phyloP scores from a whole-genome alignment of 2,797 vertebrate genomes.

The Cichlasoma orientale region DNA sequence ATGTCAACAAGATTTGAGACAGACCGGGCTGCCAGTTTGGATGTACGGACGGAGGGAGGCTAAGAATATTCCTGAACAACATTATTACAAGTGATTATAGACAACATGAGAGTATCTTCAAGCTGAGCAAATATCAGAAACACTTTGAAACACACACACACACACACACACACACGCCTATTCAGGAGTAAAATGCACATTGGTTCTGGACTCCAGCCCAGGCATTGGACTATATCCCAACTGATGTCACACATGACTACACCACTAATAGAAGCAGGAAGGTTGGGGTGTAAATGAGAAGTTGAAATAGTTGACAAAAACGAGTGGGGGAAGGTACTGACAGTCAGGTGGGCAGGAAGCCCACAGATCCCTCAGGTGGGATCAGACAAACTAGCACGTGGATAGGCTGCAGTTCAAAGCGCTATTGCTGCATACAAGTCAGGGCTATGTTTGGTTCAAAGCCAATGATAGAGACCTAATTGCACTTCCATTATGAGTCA shows the following conservation, averaged over 20 bases:
- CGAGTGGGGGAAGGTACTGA: constrained; percentile 22
- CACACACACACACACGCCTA: neutral
- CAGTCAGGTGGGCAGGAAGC: constrained; percentile 58
- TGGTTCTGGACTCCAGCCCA: constrained; percentile 51
- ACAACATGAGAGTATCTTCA: constrained; percentile 47
- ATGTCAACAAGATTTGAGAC: constrained; percentile 69
- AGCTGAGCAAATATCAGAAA: constrained; percentile 27
- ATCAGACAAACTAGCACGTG: constrained; percentile 50
- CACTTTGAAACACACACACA: neutral
- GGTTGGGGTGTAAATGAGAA: constrained; percentile 58
- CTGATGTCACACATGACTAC: constrained; percentile 57
- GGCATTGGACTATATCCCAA: constrained; percentile 44
- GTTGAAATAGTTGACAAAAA: constrained; percentile 49
- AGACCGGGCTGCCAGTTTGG: constrained; percentile 55
- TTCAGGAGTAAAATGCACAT: constrained; percentile 42
- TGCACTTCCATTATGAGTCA: constrained; percentile 74
- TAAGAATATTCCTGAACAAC: constrained; percentile 37
- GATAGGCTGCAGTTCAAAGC: constrained; percentile 53
- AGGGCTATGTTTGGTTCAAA: constrained; percentile 55
- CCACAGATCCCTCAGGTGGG: constrained; percentile 51
- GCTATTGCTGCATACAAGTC: constrained; percentile 44
- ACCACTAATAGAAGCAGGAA: constrained; percentile 61
- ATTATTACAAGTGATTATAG: constrained; percentile 58
- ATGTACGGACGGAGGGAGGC: constrained; percentile 8
- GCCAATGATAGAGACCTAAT: constrained; percentile 67